These are phyloP conservation scores for Phocides pigmalion DNA, from an alignment of 1,140 invertebrate species.

Conservation along the genomic window DNA sequence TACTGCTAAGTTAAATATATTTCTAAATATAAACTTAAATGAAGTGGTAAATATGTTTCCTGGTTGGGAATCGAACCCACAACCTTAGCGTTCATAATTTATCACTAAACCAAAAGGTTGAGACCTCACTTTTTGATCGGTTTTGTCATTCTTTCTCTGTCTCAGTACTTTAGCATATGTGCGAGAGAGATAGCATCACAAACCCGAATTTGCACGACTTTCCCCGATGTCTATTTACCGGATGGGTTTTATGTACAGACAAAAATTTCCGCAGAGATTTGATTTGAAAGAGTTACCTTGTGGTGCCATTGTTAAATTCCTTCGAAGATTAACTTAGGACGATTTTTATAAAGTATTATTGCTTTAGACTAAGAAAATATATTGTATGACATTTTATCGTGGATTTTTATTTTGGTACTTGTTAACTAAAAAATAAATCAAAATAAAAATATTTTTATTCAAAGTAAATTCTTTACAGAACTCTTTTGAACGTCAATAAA, in stretches of 20 bases:
- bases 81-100: no score
- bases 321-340: conserved; percentile 32
- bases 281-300: conserved; percentile 42
- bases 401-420: conserved; percentile 16
- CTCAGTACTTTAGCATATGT: neutral
- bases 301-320: conserved; percentile 43
- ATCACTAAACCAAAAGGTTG: no score
- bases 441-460: no score
- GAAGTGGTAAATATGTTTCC: no score
- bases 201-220: neutral
- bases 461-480: no score
- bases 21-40: no score
- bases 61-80: no score
- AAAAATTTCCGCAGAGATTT: conserved; percentile 8
- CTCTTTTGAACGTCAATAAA: no score
- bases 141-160: neutral
- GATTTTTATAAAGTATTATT: conserved; percentile 48
- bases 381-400: neutral
- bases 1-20: no score
- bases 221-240: neutral
- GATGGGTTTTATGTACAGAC: neutral
- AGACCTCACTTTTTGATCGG: neutral
- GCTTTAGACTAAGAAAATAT: conserved; percentile 24
- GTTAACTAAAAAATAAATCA: no score
- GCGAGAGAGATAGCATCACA: neutral